phyloP scores from a whole-genome alignment of 2,113 vertebrate species.

The Bostrychus sinensis region DNA sequence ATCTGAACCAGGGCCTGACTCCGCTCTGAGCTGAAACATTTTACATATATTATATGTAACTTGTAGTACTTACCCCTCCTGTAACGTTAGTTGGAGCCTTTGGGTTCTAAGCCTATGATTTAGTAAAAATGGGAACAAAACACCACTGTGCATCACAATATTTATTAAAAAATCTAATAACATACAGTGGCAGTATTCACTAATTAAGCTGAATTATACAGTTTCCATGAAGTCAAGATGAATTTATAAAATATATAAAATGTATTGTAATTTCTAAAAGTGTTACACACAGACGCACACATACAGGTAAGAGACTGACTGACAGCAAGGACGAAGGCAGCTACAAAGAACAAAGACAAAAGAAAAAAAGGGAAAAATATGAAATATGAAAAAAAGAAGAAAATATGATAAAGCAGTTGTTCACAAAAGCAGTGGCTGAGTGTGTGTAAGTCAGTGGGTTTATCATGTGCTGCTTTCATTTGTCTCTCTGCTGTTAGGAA shows the following conservation, averaged over 20 bases:
- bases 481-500: constrained; percentile 1
- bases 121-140: not conserved
- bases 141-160: not conserved
- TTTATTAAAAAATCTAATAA: not conserved
- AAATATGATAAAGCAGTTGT: constrained; percentile 20
- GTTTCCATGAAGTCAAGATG: constrained; percentile 51
- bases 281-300: constrained; percentile 11
- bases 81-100: too few species aligned
- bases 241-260: constrained; percentile 33
- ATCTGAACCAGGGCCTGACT: too few species aligned
- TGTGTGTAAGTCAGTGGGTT: not conserved
- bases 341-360: constrained; percentile 20
- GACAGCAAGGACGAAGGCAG: constrained; percentile 25
- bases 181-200: constrained; percentile 5
- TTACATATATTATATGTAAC: too few species aligned
- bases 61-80: too few species aligned
- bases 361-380: too few species aligned
- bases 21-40: too few species aligned
- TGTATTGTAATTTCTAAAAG: constrained; percentile 31
- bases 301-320: not conserved
- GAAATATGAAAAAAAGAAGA: not conserved
- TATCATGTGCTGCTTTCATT: not conserved
- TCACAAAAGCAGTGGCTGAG: not conserved
- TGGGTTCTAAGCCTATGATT: too few species aligned
- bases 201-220: constrained; percentile 37